Evolutionary conservation across 2,797 vertebrate species (phyloP), one percentile per base, ranked within the genome.

Genomic region (Sebastes hubbsi): DNA sequence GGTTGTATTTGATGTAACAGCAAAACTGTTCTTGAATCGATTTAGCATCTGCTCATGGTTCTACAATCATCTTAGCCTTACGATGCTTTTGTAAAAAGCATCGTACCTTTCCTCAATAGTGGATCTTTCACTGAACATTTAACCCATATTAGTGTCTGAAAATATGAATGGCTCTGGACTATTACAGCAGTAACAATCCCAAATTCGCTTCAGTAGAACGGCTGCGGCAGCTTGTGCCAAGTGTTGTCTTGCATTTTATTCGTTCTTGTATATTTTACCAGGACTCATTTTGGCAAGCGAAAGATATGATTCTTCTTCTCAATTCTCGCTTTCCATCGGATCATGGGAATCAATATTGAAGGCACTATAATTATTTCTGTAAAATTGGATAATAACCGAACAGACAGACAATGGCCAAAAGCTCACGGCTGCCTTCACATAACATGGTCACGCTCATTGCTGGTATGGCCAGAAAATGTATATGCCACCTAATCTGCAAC

Each of bases 111-210:
- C 7, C 25, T 82, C 61, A 59, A 54, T 36, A 78, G 8, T 52
- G 55, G 61, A 38, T 75, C 64, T 75, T 77, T 78, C 72, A 81
- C 80, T 13, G 13, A 59, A 63, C 60, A 63, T 80, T 86, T 84
- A 59, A 68, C 75, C 62, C 8, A 58, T 38, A 75, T 76, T 60
- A 66, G 30, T 67, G 76, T 75, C 58, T 80, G 30, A 67, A 77
- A 78, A 29, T 30, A 30, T 65, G 59, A 81, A 72, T 24, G 52
- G 2, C 54, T 75, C 74, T 24, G 63, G 67, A 67, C 10, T 10
- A 70, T 60, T 68, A 29, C 62, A 61, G 49, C 72, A 67, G 64
- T 14, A 77, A 79, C 56, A 65, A 73, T 58, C 34, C 29, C 8
- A 63, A 70, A 81, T 79, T 69, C 46, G 54, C 36, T 30, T 46